A percentile compares a stretch with the other conserved stretches of the same genome.
Evolutionary conservation across 2,113 vertebrate genomes (phyloP).

Genomic region (Parus major): DNA sequence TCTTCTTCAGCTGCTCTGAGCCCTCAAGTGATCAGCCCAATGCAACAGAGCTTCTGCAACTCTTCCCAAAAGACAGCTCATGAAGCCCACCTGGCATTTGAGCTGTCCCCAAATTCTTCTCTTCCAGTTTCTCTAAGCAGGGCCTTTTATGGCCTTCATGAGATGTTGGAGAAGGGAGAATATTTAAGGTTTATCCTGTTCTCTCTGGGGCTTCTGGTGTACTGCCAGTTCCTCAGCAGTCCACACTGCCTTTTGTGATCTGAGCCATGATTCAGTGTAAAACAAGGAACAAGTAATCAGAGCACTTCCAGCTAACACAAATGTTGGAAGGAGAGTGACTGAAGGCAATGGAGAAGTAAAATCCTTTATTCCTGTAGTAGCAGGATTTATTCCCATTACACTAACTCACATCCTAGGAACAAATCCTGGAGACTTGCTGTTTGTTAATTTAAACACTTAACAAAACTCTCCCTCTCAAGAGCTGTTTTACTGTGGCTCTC

Average conservation of each 20-base stretch:
- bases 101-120: not conserved
- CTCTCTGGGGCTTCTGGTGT: not conserved
- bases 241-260: not conserved
- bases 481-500: not conserved
- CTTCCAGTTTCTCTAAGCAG: not conserved
- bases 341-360: not conserved
- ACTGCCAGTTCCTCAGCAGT: not conserved
- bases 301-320: not conserved
- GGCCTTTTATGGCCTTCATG: not conserved
- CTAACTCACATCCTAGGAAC: not conserved
- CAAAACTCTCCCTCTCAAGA: not conserved
- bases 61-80: not conserved
- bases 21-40: not conserved
- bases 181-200: not conserved
- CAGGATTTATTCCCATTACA: not conserved
- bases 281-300: not conserved
- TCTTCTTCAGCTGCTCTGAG: not conserved
- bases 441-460: not conserved
- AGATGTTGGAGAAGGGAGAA: not conserved
- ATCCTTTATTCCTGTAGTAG: not conserved
- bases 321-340: not conserved
- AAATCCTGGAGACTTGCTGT: not conserved
- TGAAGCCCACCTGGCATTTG: not conserved
- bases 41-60: not conserved
- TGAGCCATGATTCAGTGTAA: not conserved